These are phyloP conservation scores for Pollenia angustigena DNA, from an alignment of 2,888 invertebrate genomes.

Conservation along the genomic window DNA sequence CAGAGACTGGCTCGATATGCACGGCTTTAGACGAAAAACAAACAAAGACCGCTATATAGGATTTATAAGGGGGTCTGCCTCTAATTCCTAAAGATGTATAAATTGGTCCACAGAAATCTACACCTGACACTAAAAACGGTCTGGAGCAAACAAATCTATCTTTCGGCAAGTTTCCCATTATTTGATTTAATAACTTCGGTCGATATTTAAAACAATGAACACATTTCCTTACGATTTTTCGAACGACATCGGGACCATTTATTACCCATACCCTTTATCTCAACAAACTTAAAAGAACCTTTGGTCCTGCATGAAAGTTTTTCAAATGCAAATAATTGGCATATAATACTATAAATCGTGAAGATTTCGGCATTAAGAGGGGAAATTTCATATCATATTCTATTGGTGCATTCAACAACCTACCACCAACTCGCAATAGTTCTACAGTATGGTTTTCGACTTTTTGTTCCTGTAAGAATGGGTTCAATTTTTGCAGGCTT, in stretches of 20 bases:
- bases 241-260: conserved; percentile 25
- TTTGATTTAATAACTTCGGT: conserved; percentile 48
- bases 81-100: conserved; percentile 32
- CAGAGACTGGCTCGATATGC: conserved; percentile 36
- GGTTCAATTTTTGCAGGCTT: conserved; percentile 8
- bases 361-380: conserved; percentile 17
- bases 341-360: no score
- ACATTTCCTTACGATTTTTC: conserved; percentile 54
- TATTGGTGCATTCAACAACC: conserved; percentile 23
- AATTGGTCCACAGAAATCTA: conserved; percentile 52
- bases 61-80: conserved; percentile 32
- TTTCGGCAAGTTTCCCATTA: conserved; percentile 49
- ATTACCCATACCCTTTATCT: conserved; percentile 31
- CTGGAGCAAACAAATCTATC: conserved; percentile 31
- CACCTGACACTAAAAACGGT: conserved; percentile 42
- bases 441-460: not conserved
- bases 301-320: conserved; percentile 37
- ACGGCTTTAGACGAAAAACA: conserved; percentile 32
- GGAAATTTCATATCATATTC: conserved; percentile 41
- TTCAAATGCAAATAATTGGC: conserved; percentile 21
- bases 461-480: not conserved
- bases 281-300: conserved; percentile 35
- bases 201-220: conserved; percentile 47
- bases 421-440: conserved; percentile 36
- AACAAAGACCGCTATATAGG: conserved; percentile 25